phyloP scores from a whole-genome alignment of 2,797 vertebrate genomes.

The Siniperca scherzeri region DNA sequence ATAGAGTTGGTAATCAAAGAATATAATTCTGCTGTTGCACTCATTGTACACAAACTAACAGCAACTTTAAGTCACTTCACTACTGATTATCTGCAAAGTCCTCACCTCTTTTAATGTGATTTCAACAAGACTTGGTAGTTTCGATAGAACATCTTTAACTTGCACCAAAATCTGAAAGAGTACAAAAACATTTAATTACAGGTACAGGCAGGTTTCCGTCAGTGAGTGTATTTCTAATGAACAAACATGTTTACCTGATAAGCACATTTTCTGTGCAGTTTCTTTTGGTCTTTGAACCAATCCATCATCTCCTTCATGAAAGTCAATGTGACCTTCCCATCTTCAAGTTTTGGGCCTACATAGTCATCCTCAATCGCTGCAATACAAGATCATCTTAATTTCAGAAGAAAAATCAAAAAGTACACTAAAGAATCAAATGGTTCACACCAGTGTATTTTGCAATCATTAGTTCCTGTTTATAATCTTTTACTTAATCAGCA shows the following conservation, averaged over 20 bases:
- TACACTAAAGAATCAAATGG: not conserved
- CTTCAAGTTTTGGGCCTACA: constrained; percentile 92
- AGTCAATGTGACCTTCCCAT: constrained; percentile 89
- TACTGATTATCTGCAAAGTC: not conserved
- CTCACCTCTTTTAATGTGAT: constrained; percentile 92
- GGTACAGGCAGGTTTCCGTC: not conserved
- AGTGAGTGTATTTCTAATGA: not conserved
- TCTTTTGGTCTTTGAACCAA: constrained; percentile 97
- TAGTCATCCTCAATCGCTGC: constrained; percentile 96
- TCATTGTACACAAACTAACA: not conserved
- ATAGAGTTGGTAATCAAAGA: not conserved
- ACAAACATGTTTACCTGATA: constrained; percentile 89
- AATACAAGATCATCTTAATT: constrained; percentile 15
- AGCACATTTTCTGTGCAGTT: constrained; percentile 95
- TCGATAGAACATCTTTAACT: constrained; percentile 93
- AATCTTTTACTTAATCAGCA: not conserved
- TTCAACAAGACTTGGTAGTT: constrained; percentile 94
- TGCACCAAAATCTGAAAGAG: constrained; percentile 92
- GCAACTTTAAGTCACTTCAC: not conserved
- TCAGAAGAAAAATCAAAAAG: not conserved
- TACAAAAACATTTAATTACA: not conserved
- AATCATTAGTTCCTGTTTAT: not conserved
- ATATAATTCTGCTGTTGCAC: not conserved
- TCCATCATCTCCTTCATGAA: constrained; percentile 98
- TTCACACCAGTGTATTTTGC: not conserved